phyloP scores from a whole-genome alignment of 2,113 vertebrate species.

The Xiphorhynchus elegans region DNA sequence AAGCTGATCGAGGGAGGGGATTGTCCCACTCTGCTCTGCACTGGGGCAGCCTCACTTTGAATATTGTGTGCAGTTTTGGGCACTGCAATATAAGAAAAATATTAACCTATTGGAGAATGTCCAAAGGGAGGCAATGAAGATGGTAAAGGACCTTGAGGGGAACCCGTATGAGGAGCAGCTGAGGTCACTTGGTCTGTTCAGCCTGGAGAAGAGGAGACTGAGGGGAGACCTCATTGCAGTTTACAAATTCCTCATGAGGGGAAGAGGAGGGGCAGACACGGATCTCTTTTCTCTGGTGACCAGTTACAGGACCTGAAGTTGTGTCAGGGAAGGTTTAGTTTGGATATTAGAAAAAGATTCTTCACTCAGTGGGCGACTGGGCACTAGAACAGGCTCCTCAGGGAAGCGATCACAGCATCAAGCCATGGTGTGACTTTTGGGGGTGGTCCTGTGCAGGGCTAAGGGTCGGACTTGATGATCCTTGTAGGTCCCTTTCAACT shows the following conservation, averaged over 20 bases:
- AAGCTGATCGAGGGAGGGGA: neutral
- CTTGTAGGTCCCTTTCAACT: neutral
- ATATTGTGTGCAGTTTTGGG: neutral
- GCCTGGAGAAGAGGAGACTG: neutral
- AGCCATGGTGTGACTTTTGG: neutral
- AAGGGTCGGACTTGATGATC: neutral
- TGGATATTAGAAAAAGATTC: neutral
- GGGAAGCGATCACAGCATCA: neutral
- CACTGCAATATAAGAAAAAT: neutral
- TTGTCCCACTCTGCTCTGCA: neutral
- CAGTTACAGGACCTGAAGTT: neutral
- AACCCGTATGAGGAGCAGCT: neutral
- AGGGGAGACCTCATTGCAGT: neutral
- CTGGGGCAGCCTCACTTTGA: neutral
- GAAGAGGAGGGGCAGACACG: neutral
- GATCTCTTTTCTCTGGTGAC: neutral
- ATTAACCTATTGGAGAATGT: neutral
- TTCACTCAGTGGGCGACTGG: neutral
- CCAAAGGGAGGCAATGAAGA: neutral
- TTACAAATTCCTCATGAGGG: neutral
- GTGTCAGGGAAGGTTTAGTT: neutral
- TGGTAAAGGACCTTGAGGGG: neutral
- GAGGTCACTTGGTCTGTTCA: neutral
- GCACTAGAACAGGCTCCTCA: neutral
- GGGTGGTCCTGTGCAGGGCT: neutral